A percentile compares a stretch with the other conserved stretches of the same genome.
Conservation (phyloP, 2,113 vertebrate genomes). For the Ibidorhyncha struthersii region DNA sequence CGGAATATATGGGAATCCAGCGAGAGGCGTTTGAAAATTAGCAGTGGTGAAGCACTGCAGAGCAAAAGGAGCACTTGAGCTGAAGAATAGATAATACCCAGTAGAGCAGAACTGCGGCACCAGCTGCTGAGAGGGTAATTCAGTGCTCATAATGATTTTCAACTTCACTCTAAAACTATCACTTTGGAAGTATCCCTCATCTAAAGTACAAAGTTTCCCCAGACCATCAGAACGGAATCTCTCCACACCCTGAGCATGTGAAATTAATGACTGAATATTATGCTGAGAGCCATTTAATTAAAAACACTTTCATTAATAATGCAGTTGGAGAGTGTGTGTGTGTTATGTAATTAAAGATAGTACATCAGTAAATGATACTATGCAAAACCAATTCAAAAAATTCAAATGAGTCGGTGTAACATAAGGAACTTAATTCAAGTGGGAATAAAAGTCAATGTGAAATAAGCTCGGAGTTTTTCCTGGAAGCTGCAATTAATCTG, state of each 20-base stretch:
- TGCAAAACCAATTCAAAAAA: slow-evolving; percentile 69
- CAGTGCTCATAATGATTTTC: slow-evolving; percentile 25
- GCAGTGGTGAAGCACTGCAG: not conserved
- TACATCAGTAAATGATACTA: slow-evolving; percentile 62
- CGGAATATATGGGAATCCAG: not conserved
- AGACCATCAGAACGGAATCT: slow-evolving; percentile 4
- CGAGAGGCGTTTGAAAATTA: not conserved
- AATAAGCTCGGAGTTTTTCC: slow-evolving; percentile 48
- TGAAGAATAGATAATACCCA: slow-evolving; percentile 37
- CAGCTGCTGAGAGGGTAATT: slow-evolving; percentile 59
- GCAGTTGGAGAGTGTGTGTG: slow-evolving; percentile 46
- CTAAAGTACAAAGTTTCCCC: slow-evolving; percentile 42
- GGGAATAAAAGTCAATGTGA: slow-evolving; percentile 58
- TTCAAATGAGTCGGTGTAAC: slow-evolving; percentile 45
- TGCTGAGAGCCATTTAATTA: slow-evolving; percentile 69
- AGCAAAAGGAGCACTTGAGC: slow-evolving; percentile 47
- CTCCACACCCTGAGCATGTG: slow-evolving; percentile 4
- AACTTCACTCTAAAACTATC: not conserved
- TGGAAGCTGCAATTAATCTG: slow-evolving; percentile 60
- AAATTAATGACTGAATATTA: slow-evolving; percentile 66
- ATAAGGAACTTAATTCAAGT: slow-evolving; percentile 50
- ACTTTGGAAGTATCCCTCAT: slow-evolving; percentile 30
- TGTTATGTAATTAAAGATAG: slow-evolving; percentile 70
- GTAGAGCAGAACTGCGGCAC: slow-evolving; percentile 18
- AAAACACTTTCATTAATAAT: slow-evolving; percentile 63